Conservation (phyloP, 2,797 vertebrate genomes). For the Enteromius radiatus region DNA sequence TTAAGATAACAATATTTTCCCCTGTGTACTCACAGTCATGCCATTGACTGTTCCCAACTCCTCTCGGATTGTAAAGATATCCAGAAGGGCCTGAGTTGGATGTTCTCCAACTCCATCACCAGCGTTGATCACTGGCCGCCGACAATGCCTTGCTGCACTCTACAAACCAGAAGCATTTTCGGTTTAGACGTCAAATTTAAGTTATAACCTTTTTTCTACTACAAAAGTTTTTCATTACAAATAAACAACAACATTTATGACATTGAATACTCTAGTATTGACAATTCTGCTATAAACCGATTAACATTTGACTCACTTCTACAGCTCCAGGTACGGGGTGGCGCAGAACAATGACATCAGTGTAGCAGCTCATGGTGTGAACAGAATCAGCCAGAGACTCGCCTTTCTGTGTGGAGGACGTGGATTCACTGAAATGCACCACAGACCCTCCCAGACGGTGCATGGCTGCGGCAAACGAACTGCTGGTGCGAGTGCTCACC, state of each 20-base stretch:
- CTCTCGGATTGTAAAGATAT: constrained; percentile 96
- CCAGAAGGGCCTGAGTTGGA: constrained; percentile 93
- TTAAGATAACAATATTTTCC: background rate
- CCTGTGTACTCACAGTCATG: constrained; percentile 86
- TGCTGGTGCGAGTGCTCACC: constrained; percentile 94
- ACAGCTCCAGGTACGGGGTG: constrained; percentile 91
- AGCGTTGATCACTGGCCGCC: constrained; percentile 93
- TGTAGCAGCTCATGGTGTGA: constrained; percentile 95
- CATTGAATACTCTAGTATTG: background rate
- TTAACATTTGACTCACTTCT: constrained; percentile 78
- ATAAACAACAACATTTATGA: background rate
- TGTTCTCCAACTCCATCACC: constrained; percentile 96
- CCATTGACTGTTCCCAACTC: constrained; percentile 97
- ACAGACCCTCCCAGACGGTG: constrained; percentile 91
- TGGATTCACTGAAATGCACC: constrained; percentile 90
- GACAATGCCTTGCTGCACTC: constrained; percentile 89
- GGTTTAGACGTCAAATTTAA: too few relatives aligned
- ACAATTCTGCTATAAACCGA: background rate
- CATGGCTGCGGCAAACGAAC: constrained; percentile 94
- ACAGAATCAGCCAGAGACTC: constrained; percentile 93
- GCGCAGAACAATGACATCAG: constrained; percentile 91
- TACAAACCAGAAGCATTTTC: constrained; percentile 57
- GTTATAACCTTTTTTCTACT: too few relatives aligned
- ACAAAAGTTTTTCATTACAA: too few relatives aligned
- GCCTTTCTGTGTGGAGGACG: constrained; percentile 93